phyloP scores from a whole-genome alignment of 2,113 vertebrate genomes.

The Excalfactoria chinensis region DNA sequence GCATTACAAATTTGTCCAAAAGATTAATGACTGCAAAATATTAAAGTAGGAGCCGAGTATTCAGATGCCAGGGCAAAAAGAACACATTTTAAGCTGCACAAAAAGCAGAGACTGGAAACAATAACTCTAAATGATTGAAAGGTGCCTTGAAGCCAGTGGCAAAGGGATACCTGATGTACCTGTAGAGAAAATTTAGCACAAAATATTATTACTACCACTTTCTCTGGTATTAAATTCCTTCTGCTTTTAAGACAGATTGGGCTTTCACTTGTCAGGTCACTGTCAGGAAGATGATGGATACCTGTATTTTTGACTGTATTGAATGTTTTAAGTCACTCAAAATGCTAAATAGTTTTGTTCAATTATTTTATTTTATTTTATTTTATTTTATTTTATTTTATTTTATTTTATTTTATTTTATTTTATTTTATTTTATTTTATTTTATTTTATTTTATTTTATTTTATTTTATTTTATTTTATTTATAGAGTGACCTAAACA shows the following conservation, averaged over 20 bases:
- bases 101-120: background rate
- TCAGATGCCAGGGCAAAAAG: background rate
- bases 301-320: background rate
- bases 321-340: background rate
- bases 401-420: too few species aligned
- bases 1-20: background rate
- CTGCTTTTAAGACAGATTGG: background rate
- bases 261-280: background rate
- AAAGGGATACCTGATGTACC: background rate
- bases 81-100: background rate
- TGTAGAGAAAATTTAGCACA: background rate
- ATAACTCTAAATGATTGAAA: background rate
- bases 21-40: background rate
- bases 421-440: too few species aligned
- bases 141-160: background rate
- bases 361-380: too few species aligned
- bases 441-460: too few species aligned
- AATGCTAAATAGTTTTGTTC: background rate
- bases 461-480: background rate
- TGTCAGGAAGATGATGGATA: background rate
- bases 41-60: background rate
- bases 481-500: background rate
- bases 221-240: background rate
- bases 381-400: too few species aligned
- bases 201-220: background rate